Evolutionary conservation across 1,140 invertebrate genomes (phyloP).

Genomic region (Hesperophylax magnus): DNA sequence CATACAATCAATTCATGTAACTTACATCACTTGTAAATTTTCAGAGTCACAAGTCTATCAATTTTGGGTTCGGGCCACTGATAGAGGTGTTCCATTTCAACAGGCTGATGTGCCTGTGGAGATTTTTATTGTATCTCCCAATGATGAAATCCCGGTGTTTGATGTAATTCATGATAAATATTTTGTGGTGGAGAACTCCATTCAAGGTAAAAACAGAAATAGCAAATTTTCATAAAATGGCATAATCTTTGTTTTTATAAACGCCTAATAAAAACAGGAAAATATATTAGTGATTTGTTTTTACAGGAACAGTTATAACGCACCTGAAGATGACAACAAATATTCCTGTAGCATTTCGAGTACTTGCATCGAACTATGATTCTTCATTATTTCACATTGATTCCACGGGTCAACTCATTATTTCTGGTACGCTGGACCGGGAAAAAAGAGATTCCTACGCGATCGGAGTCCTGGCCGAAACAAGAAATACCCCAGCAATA

Average conservation of each 20-base stretch:
- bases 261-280: too few relatives aligned
- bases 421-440: constrained; percentile 74
- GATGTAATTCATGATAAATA: constrained; percentile 79
- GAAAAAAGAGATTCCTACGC: constrained; percentile 79
- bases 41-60: constrained; percentile 77
- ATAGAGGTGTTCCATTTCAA: constrained; percentile 75
- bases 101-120: constrained; percentile 85
- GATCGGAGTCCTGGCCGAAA: constrained; percentile 82
- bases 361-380: constrained; percentile 48
- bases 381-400: constrained; percentile 52
- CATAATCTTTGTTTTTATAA: too few relatives aligned
- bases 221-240: neutral
- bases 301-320: constrained; percentile 74
- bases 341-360: constrained; percentile 47
- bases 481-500: constrained; percentile 79
- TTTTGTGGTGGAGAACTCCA: constrained; percentile 82
- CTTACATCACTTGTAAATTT: constrained; percentile 7
- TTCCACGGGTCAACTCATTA: constrained; percentile 44
- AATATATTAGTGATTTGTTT: constrained; percentile 1
- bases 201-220: constrained; percentile 63
- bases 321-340: constrained; percentile 70
- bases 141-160: constrained; percentile 79
- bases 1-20: neutral
- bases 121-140: constrained; percentile 78
- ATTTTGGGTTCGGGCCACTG: constrained; percentile 86